Base-by-base conservation (phyloP, 2,888 invertebrate species). In the Timema podura region DNA sequence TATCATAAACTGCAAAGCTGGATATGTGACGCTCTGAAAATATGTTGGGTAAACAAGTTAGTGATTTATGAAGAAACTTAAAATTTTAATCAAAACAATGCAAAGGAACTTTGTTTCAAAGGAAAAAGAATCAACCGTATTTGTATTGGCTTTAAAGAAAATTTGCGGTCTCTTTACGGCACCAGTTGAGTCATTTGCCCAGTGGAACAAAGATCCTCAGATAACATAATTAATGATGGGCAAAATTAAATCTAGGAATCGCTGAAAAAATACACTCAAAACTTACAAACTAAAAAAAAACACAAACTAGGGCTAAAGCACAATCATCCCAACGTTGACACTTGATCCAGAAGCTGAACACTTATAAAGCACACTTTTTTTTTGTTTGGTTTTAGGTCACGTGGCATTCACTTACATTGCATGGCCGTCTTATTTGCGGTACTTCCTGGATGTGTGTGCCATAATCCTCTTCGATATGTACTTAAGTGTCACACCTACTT, bases 1-100 rank as follows among this genome's bases (percentile, higher is more conserved):
- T 81, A 84, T 82, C 74, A 86, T 76, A 8, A 80, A 77, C 75
- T 85, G 84, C 81, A 85, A 82, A 5, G 83, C 81, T 5, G 85
- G 85, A 75, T 83, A 84, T n/a, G 80, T 80, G 13, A 82, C 81
- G n/a, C 78, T 77, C 76, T 77, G 70, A 15, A 15, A 30, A 30
- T 30, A 3, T 30, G 30, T 30, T 30, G 30, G 30, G 30, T 30
- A 2, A 30, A 3, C 30, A 30, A 30, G 30, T 30, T 30, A 30
- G 30, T 30, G 30, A 30, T 30, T 30, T 30, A 30, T 30, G 30
- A 30, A 30, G 30, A 30, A 30, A 30, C 30, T 30, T 30, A 30
- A 30, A 30, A 30, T 30, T 30, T 30, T 30, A 30, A 30, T 30
- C 30, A 30, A 30, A 30, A 30, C 30, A 30, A 30, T 30, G 30